Conservation (phyloP, 2,888 invertebrate genomes). For the Rambutsinella grinnellia region DNA sequence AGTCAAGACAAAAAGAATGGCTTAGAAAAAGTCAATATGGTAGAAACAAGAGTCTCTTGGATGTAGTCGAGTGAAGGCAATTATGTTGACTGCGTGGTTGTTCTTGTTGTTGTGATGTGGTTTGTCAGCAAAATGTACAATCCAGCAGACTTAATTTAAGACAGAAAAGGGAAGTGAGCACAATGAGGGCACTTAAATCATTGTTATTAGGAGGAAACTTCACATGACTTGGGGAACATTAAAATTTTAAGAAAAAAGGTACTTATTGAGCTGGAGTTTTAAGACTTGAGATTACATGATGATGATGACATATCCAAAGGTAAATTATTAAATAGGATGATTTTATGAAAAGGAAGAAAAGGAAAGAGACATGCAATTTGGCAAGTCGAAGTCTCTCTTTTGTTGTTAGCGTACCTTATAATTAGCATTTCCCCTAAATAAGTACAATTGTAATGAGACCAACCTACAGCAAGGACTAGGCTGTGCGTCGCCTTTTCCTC, state of each 20-base stretch:
- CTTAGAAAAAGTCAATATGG: constrained; percentile 29
- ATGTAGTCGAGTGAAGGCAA: not conserved
- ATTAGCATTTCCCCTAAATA: constrained; percentile 42
- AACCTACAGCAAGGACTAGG: constrained; percentile 15
- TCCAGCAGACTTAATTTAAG: constrained; percentile 23
- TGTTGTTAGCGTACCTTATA: constrained; percentile 32
- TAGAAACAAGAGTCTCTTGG: not conserved
- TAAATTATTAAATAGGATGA: constrained; percentile 48
- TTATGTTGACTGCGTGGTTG: not conserved
- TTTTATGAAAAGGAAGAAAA: constrained; percentile 36
- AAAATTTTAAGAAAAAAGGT: too few species aligned
- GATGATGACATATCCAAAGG: constrained; percentile 35
- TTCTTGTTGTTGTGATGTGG: constrained; percentile 30
- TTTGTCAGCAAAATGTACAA: constrained; percentile 35
- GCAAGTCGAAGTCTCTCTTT: constrained; percentile 59
- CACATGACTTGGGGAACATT: too few species aligned
- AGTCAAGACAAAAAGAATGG: not conserved
- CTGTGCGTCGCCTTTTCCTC: constrained; percentile 31
- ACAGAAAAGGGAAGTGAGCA: constrained; percentile 14
- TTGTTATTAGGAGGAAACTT: constrained; percentile 8
- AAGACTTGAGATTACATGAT: not conserved
- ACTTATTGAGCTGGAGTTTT: not conserved
- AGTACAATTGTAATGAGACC: constrained; percentile 37
- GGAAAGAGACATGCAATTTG: constrained; percentile 60
- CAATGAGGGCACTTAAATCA: constrained; percentile 35